phyloP scores from a whole-genome alignment of 2,797 vertebrate genomes.

The Falco peregrinus region DNA sequence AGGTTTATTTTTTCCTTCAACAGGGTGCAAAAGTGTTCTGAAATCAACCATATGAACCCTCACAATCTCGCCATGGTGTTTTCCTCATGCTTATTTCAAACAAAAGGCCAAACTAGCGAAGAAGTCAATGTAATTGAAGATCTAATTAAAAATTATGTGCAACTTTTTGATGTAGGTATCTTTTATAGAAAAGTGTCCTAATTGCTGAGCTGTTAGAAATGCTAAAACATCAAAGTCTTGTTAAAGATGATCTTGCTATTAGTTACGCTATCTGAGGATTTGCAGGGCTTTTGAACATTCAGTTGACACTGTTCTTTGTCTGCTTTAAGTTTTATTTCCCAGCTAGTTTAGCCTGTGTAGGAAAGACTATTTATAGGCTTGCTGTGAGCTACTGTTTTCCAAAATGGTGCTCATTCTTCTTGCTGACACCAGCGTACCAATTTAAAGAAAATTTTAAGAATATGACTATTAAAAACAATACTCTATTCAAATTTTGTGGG shows the following conservation, averaged over 20 bases:
- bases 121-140: conserved; percentile 89
- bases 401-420: not conserved
- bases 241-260: not conserved
- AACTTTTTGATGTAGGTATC: conserved; percentile 90
- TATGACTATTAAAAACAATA: not conserved
- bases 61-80: conserved; percentile 88
- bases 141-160: conserved; percentile 91
- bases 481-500: not conserved
- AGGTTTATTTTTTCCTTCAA: conserved; percentile 36
- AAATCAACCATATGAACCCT: conserved; percentile 90
- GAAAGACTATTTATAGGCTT: not conserved
- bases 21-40: conserved; percentile 90
- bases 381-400: not conserved
- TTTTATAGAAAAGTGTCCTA: not conserved
- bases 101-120: conserved; percentile 86
- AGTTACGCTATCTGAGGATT: not conserved
- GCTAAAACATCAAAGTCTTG: not conserved
- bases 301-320: not conserved
- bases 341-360: not conserved
- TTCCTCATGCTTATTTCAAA: conserved; percentile 95
- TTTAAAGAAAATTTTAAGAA: not conserved
- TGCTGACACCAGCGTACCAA: not conserved
- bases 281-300: not conserved
- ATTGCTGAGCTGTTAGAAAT: not conserved
- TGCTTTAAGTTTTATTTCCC: conserved; percentile 13